These are phyloP conservation scores for Proisotoma minuta DNA, from an alignment of 2,888 invertebrate species.

Conservation along the genomic window DNA sequence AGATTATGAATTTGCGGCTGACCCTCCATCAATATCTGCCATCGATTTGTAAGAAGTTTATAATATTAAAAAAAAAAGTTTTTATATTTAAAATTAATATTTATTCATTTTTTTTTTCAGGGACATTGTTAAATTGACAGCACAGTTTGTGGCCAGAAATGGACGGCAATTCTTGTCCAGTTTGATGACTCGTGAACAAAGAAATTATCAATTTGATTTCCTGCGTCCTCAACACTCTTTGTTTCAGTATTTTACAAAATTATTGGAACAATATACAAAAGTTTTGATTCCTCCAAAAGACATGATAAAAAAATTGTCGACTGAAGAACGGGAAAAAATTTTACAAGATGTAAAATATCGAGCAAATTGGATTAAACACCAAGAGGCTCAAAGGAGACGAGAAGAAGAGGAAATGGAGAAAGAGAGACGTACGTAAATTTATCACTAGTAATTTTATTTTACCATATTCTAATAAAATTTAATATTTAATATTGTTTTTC, in stretches of 20 bases:
- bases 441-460: conserved; percentile 7
- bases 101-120: conserved; percentile 53
- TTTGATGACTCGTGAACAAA: conserved; percentile 94
- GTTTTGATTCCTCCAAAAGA: conserved; percentile 91
- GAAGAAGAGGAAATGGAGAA: conserved; percentile 94
- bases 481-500: conserved; percentile 38
- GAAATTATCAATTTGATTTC: conserved; percentile 98
- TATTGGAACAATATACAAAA: conserved; percentile 98
- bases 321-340: conserved; percentile 68
- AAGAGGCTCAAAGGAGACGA: conserved; percentile 83
- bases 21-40: conserved; percentile 97
- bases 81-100: conserved; percentile 2
- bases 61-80: not conserved
- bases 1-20: conserved; percentile 91
- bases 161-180: conserved; percentile 96
- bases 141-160: conserved; percentile 97
- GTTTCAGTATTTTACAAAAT: conserved; percentile 95
- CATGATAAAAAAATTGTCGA: conserved; percentile 65
- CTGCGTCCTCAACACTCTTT: conserved; percentile 95
- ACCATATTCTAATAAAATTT: not conserved
- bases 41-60: conserved; percentile 71
- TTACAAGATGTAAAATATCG: conserved; percentile 88
- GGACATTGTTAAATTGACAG: conserved; percentile 95
- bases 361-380: conserved; percentile 93
- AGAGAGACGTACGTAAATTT: conserved; percentile 70